Conservation (phyloP, 2,113 vertebrate genomes). For the Felis chaus region DNA sequence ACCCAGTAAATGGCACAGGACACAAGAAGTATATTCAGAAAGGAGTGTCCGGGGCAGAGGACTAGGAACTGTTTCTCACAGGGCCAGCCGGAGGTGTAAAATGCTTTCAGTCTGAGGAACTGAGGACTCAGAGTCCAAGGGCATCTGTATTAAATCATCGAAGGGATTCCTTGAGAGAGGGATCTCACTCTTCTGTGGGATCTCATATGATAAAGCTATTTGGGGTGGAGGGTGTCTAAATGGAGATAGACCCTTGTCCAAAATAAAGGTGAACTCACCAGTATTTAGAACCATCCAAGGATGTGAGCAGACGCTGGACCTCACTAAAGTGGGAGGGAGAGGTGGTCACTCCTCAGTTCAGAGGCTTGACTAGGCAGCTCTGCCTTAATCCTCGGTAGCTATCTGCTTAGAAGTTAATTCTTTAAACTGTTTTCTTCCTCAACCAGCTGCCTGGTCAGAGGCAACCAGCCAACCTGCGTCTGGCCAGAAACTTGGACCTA, state of each 20-base stretch:
- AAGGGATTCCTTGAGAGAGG: background rate
- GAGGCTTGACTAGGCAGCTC: background rate
- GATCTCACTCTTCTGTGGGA: background rate
- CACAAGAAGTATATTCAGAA: background rate
- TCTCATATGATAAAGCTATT: background rate
- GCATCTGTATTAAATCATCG: background rate
- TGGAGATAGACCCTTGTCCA: background rate
- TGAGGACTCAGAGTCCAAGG: background rate
- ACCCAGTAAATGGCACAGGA: background rate
- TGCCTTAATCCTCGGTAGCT: background rate
- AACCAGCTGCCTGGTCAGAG: too few species aligned
- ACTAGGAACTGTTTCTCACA: background rate
- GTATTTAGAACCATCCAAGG: background rate
- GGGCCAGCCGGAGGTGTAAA: background rate
- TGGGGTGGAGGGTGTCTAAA: accelerated
- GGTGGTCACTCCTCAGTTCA: background rate
- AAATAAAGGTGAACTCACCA: background rate
- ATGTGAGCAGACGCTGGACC: background rate
- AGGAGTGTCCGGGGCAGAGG: background rate
- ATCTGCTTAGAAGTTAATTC: background rate
- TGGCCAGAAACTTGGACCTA: background rate
- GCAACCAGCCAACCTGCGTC: background rate
- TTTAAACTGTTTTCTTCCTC: background rate
- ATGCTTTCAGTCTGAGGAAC: background rate
- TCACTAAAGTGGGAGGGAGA: background rate